These are phyloP conservation scores for Ammodytes marinus DNA, from an alignment of 2,113 vertebrate genomes.

Conservation along the genomic window DNA sequence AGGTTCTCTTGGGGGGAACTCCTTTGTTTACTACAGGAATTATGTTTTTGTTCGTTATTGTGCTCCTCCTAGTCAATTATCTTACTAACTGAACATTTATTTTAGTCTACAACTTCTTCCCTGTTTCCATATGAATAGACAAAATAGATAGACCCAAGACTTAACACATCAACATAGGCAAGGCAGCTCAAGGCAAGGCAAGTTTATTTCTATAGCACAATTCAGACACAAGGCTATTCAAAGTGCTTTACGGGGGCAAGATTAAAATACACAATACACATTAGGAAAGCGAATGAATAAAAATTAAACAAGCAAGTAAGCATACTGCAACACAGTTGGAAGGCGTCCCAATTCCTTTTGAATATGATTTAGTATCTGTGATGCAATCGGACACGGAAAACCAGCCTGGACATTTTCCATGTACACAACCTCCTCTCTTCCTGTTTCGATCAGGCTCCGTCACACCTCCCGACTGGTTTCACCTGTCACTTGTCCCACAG, in stretches of 20 bases:
- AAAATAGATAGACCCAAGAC: not conserved
- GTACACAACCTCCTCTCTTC: conserved; percentile 26
- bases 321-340: not conserved
- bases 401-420: not conserved
- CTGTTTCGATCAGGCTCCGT: conserved; percentile 50
- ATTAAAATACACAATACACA: too few relatives aligned
- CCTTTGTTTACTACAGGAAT: not conserved
- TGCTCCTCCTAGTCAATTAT: not conserved
- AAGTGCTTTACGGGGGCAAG: too few relatives aligned
- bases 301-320: too few relatives aligned
- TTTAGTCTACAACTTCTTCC: not conserved
- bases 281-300: too few relatives aligned
- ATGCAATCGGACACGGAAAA: conserved; percentile 1
- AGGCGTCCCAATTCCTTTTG: not conserved
- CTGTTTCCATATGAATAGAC: too few relatives aligned
- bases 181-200: too few relatives aligned
- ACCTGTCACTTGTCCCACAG: not conserved
- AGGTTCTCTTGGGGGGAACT: not conserved
- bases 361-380: not conserved
- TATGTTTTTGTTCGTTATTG: not conserved
- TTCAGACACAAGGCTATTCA: too few relatives aligned
- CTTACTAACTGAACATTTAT: not conserved
- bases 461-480: conserved; percentile 42
- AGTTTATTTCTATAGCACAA: too few relatives aligned
- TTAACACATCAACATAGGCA: not conserved